Evolutionary conservation across 2,888 invertebrate genomes (phyloP).

Genomic region (Scaptomyza polygonia): DNA sequence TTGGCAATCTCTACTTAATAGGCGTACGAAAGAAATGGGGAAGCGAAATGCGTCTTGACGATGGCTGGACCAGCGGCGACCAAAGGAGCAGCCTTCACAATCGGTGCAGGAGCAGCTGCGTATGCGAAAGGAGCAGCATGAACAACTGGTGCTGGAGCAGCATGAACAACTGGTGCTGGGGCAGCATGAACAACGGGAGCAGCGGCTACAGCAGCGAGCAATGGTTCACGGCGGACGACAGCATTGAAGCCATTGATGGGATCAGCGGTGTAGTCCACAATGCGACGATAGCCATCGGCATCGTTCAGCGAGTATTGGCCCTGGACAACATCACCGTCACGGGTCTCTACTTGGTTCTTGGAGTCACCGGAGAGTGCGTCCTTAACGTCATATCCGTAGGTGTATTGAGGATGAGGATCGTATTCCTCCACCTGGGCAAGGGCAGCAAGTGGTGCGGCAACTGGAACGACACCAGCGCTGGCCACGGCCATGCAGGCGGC

Average conservation of each 20-base stretch:
- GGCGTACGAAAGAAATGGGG: slow-evolving; percentile 82
- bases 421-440: slow-evolving; percentile 81
- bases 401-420: slow-evolving; percentile 84
- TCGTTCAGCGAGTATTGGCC: slow-evolving; percentile 84
- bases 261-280: slow-evolving; percentile 84
- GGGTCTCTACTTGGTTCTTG: slow-evolving; percentile 84
- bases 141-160: slow-evolving; percentile 63
- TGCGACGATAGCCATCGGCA: slow-evolving; percentile 84
- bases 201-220: slow-evolving; percentile 78
- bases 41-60: slow-evolving; percentile 81
- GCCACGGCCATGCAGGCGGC: slow-evolving; percentile 80
- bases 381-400: slow-evolving; percentile 84
- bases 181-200: slow-evolving; percentile 63
- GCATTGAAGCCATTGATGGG: slow-evolving; percentile 84
- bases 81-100: slow-evolving; percentile 64
- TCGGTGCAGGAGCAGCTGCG: slow-evolving; percentile 67
- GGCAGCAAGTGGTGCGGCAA: slow-evolving; percentile 76
- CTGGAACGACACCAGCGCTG: slow-evolving; percentile 79
- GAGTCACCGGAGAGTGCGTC: slow-evolving; percentile 84
- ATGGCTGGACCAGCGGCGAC: slow-evolving; percentile 76
- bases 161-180: slow-evolving; percentile 58
- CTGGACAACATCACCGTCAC: slow-evolving; percentile 84
- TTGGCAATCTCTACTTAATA: slow-evolving; percentile 63
- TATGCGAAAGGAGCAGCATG: slow-evolving; percentile 51
- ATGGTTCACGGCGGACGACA: slow-evolving; percentile 83